Base-by-base conservation (phyloP, 2,797 vertebrate species). In the Phrynocephalus forsythii region DNA sequence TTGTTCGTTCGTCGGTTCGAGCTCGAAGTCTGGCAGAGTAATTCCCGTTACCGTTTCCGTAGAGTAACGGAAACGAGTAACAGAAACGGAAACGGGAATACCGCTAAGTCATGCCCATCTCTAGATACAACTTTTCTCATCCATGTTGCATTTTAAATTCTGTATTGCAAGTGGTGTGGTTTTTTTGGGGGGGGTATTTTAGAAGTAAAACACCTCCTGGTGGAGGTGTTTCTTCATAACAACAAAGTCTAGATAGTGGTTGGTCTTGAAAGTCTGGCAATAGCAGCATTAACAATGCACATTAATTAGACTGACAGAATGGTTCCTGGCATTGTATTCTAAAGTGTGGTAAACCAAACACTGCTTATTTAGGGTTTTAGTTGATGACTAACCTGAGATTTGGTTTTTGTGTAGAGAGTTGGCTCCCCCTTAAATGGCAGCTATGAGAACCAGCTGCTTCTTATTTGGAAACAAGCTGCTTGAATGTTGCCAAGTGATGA, bases 371-470 rank as follows among this genome's bases (percentile, higher is more conserved):
- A 93, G 93, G 94, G 91, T 90, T 87, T 94, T 93, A 92, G 83
- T 89, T 95, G 87, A 79, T 15, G 87, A 88, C 94, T 88, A 94
- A 87, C 93, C 94, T 95, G 94, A 90, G 95, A 79, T 0, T 88
- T 3, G 85, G 91, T 86, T 93, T 88, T 94, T 95, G 92, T 96
- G 92, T 94, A 94, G 93, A 88, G 88, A 95, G 93, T 56, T 87
- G 89, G 91, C 94, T 95, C 94, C 93, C 20, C 90, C 93, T 90
- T 94, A 82, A 97, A 96, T 92, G 26, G 96, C 86, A 28, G 94
- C 95, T 95, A 94, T 95, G 95, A 96, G 95, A 96, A 95, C 92
- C 97, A 97, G 97, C 96, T 97, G 97, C 94, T 97, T 97, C 96
- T 97, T 96, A 97, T 97, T 97, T 97, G 93, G 94, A 97, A 97